These are phyloP conservation scores for Dryas iulia DNA, from an alignment of 1,140 invertebrate genomes.

Conservation along the genomic window DNA sequence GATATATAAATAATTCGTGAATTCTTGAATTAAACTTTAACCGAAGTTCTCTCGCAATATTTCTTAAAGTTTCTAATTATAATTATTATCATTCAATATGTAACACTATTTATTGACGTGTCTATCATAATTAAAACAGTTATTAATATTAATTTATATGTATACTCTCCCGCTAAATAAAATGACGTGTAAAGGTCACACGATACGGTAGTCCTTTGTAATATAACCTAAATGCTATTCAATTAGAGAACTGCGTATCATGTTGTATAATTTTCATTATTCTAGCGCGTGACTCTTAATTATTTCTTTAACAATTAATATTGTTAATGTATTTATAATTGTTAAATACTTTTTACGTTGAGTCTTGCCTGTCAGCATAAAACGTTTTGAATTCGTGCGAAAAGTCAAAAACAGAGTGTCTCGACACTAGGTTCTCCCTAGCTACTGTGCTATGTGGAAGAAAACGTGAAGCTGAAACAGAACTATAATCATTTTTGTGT, in stretches of 20 bases:
- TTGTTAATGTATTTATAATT: neutral
- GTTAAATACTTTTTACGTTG: too few species aligned
- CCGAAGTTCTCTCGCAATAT: neutral
- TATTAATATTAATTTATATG: slow-evolving; percentile 4
- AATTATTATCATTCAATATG: neutral
- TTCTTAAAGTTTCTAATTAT: neutral
- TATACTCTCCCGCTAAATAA: slow-evolving; percentile 19
- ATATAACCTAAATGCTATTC: slow-evolving; percentile 38
- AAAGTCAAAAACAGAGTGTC: too few species aligned
- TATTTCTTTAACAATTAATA: neutral
- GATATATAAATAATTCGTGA: too few species aligned
- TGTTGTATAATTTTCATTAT: slow-evolving; percentile 14
- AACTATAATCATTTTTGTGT: too few species aligned
- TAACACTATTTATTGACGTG: slow-evolving; percentile 11
- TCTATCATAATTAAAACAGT: slow-evolving; percentile 13
- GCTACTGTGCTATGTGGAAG: too few species aligned
- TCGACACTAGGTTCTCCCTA: too few species aligned
- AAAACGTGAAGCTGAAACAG: too few species aligned
- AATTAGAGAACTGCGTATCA: slow-evolving; percentile 29
- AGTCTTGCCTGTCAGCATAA: too few species aligned
- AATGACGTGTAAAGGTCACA: slow-evolving; percentile 30
- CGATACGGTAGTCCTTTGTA: slow-evolving; percentile 28
- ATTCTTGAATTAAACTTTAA: too few species aligned
- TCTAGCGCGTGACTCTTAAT: neutral
- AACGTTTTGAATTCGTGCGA: too few species aligned